Base-by-base conservation (phyloP, 2,888 invertebrate genomes). In the Lampropteryx suffumata region DNA sequence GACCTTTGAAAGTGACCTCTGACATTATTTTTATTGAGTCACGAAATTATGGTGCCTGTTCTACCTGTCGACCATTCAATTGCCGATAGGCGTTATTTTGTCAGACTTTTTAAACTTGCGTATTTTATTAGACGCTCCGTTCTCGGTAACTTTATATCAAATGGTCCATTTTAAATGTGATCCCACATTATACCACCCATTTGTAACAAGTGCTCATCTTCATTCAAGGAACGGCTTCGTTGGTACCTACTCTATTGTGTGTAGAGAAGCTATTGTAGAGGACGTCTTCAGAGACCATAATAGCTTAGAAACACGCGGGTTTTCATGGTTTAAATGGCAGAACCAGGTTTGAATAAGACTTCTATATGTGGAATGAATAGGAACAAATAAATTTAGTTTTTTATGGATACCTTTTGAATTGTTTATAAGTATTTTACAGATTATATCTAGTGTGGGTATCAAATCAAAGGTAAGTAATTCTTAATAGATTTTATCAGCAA, bases 211-310 rank as follows among this genome's bases (percentile, higher is more conserved):
- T 29, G 10, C 21, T 37, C 36, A 50, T 54, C 35, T 49, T 34
- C 34, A 57, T 58, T 54, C 52, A 21, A 42, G 39, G 26, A 24
- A 44, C 49, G 49, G 54, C 62, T 75, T 36, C 45, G 71, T 78
- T 77, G 71, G n/a, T n/a, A n/a, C n/a, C n/a, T 40, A 75, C 69
- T 76, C 76, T 75, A 71, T 70, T 71, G 64, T 68, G 73, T 54
- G 59, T 52, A 57, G 58, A 61, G 53, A 30, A 6, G 12, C 50
- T 42, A 51, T 59, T 61, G 57, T 61, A 45, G 36, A 41, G 49
- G 37, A 39, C 49, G 46, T 44, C 47, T 50, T 29, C 17, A 27
- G 49, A 46, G 44, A 43, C 26, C 32, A 32, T 34, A 42, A 41
- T 32, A 39, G 27, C 35, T 48, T 37, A 34, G 29, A 27, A 45